Evolutionary conservation across 2,797 vertebrate genomes (phyloP).

Genomic region (Bradypus variegatus): DNA sequence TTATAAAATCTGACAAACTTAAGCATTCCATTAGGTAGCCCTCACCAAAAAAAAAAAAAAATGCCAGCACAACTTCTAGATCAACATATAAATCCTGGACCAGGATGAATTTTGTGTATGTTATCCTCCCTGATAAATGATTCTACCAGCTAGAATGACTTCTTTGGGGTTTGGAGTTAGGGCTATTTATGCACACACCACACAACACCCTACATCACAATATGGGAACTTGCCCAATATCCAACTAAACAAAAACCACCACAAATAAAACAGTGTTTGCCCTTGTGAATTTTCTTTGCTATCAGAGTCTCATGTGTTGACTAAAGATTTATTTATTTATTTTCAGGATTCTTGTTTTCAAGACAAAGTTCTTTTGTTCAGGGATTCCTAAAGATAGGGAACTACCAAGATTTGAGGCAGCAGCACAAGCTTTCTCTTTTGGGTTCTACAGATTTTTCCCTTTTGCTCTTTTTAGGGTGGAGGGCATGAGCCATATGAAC

Average conservation of each 20-base stretch:
- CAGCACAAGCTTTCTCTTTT: neutral
- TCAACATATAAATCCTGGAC: neutral
- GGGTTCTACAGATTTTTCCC: neutral
- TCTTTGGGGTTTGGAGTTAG: neutral
- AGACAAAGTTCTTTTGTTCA: neutral
- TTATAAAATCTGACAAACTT: neutral
- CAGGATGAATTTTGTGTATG: neutral
- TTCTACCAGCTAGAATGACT: conserved; percentile 4
- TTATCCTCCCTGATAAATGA: neutral
- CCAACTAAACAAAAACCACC: neutral
- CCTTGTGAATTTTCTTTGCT: neutral
- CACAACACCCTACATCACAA: neutral
- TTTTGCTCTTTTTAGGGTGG: neutral
- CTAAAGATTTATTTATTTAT: neutral
- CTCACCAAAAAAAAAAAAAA: neutral
- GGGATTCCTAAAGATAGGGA: neutral
- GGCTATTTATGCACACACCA: neutral
- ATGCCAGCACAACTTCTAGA: neutral
- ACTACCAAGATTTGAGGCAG: neutral
- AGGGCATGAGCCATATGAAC: neutral
- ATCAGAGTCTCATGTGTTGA: neutral
- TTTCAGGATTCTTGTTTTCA: neutral
- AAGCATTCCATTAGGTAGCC: neutral
- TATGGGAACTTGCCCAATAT: neutral
- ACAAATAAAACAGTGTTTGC: neutral